These are phyloP conservation scores for Spodoptera exigua DNA, from an alignment of 2,888 invertebrate species.

Conservation along the genomic window DNA sequence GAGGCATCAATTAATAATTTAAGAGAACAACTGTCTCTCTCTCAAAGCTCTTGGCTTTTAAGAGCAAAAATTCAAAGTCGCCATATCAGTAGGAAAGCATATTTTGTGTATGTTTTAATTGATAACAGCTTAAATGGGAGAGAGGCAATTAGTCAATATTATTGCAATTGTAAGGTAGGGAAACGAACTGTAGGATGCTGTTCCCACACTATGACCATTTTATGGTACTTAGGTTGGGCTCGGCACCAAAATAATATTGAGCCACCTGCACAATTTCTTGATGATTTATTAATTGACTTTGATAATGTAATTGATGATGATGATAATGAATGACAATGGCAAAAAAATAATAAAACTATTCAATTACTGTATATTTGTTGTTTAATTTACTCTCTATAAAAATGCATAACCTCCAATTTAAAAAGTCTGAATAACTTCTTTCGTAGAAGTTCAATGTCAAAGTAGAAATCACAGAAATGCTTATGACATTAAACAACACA, in stretches of 20 bases:
- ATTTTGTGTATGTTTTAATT: too few relatives aligned
- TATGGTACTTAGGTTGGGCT: constrained; percentile 10
- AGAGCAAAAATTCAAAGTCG: too few relatives aligned
- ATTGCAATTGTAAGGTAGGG: constrained; percentile 1
- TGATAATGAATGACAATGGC: not conserved
- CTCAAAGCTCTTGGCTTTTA: not conserved
- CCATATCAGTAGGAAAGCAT: too few relatives aligned
- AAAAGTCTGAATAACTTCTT: constrained; percentile 3
- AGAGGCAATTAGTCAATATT: too few relatives aligned
- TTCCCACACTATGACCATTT: constrained; percentile 8
- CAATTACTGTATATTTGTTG: constrained; percentile 1
- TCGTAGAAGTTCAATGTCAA: constrained; percentile 7
- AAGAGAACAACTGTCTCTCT: constrained; percentile 11
- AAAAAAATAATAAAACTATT: constrained; percentile 8
- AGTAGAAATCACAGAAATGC: constrained; percentile 4
- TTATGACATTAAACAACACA: constrained; percentile 1
- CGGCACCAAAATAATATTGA: constrained; percentile 10
- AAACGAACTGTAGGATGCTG: constrained; percentile 5
- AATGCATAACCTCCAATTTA: constrained; percentile 5
- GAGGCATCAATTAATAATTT: constrained; percentile 9
- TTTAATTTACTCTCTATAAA: not conserved
- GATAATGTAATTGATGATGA: constrained; percentile 7
- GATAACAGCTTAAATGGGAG: too few relatives aligned
- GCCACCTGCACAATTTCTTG: constrained; percentile 1
- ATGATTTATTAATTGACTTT: constrained; percentile 7